Conservation (phyloP, 2,888 invertebrate species). For the Girardia tigrina region DNA sequence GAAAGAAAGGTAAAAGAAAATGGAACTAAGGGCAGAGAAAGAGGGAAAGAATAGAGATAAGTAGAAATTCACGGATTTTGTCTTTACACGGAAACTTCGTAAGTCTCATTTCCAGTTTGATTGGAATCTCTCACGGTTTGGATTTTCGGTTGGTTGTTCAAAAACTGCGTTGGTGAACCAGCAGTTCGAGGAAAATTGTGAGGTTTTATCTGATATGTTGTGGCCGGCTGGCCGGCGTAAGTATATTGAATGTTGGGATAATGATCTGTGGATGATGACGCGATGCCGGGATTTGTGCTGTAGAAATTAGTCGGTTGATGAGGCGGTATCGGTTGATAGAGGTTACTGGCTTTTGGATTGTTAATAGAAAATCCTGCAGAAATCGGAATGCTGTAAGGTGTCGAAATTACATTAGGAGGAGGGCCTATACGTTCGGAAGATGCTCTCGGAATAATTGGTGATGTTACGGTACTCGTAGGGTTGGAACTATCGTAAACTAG, state of each 20-base stretch:
- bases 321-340: background rate
- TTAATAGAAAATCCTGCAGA: background rate
- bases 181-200: slow-evolving; percentile 14
- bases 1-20: no score
- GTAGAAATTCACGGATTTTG: no score
- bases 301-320: background rate
- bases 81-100: slow-evolving; percentile 7
- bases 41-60: no score
- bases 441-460: slow-evolving; percentile 9
- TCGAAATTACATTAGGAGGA: background rate
- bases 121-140: slow-evolving; percentile 15
- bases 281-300: background rate
- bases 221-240: background rate
- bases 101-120: background rate
- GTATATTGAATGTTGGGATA: slow-evolving; percentile 8
- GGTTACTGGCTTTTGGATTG: background rate
- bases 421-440: background rate
- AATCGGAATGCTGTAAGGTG: background rate
- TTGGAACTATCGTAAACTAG: slow-evolving; percentile 12
- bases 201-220: slow-evolving; percentile 7
- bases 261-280: background rate
- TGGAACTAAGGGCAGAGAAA: no score
- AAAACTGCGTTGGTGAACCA: background rate
- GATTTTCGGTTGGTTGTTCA: background rate
- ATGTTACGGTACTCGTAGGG: background rate